phyloP scores from a whole-genome alignment of 37 sponge, comb jelly and placozoan genomes.

The Halichondria panicea region DNA sequence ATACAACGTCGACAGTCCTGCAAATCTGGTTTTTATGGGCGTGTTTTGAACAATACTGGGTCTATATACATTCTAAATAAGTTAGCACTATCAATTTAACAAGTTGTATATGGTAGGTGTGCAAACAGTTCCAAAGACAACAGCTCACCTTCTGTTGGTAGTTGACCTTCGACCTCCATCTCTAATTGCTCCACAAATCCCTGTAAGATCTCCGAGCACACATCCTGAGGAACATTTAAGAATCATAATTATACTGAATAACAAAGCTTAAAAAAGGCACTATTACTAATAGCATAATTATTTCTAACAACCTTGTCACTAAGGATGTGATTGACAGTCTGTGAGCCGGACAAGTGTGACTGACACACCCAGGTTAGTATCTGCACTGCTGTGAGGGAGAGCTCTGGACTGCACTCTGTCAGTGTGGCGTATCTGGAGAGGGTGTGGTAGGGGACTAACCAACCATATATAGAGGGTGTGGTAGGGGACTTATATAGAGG shows the following conservation, averaged over 20 bases:
- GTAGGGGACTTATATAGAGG: not conserved
- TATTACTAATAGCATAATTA: no score
- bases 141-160: no score
- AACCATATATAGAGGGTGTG: not conserved
- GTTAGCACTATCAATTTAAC: no score
- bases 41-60: no score
- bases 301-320: slow-evolving; percentile 68
- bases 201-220: slow-evolving; percentile 43
- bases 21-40: no score
- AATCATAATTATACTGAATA: no score
- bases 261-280: no score
- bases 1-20: no score
- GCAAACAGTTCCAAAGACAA: no score
- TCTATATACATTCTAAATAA: no score
- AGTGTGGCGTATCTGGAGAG: slow-evolving; percentile 75
- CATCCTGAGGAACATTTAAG: slow-evolving; percentile 55
- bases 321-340: slow-evolving; percentile 42
- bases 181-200: slow-evolving; percentile 90
- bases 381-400: slow-evolving; percentile 74
- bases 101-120: no score
- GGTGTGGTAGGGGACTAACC: not conserved
- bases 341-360: slow-evolving; percentile 34
- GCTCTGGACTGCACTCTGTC: slow-evolving; percentile 60
- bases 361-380: slow-evolving; percentile 59
- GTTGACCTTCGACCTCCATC: slow-evolving; percentile 19